A percentile compares a stretch with the other conserved stretches of the same genome.
phyloP scores from a whole-genome alignment of 2,888 invertebrate species.

The Xestia xanthographa region DNA sequence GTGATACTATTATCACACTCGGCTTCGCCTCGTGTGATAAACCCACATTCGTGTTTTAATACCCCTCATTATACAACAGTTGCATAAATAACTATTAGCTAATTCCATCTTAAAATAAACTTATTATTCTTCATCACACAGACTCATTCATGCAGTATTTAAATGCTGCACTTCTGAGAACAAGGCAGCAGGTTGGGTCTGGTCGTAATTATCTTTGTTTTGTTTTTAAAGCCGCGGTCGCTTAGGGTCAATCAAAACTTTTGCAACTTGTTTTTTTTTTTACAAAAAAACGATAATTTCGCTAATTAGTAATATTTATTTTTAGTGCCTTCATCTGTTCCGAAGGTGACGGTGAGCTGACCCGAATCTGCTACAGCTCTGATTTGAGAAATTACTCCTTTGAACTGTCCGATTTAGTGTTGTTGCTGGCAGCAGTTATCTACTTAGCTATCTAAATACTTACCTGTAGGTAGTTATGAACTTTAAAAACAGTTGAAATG shows the following conservation, averaged over 20 bases:
- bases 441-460: neutral
- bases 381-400: neutral
- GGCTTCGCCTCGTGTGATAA: too few relatives aligned
- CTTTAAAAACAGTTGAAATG: neutral
- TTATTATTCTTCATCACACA: conserved; percentile 18
- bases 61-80: too few relatives aligned
- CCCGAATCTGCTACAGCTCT: neutral
- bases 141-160: conserved; percentile 50
- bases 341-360: neutral
- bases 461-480: neutral
- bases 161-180: conserved; percentile 50
- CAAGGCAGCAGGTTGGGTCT: conserved; percentile 7
- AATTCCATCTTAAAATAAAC: conserved; percentile 21
- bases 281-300: conserved; percentile 15
- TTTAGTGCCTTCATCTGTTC: neutral
- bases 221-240: conserved; percentile 34
- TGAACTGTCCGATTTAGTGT: neutral
- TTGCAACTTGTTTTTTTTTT: conserved; percentile 13
- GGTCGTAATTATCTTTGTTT: conserved; percentile 42
- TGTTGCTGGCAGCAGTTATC: neutral
- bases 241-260: conserved; percentile 47
- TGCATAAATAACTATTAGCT: too few relatives aligned
- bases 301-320: conserved; percentile 38
- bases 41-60: too few relatives aligned
- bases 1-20: too few relatives aligned